Percentiles rank a stretch among this genome's conserved stretches.
Conservation (phyloP, 2,888 invertebrate genomes). For the Erebia aethiops region DNA sequence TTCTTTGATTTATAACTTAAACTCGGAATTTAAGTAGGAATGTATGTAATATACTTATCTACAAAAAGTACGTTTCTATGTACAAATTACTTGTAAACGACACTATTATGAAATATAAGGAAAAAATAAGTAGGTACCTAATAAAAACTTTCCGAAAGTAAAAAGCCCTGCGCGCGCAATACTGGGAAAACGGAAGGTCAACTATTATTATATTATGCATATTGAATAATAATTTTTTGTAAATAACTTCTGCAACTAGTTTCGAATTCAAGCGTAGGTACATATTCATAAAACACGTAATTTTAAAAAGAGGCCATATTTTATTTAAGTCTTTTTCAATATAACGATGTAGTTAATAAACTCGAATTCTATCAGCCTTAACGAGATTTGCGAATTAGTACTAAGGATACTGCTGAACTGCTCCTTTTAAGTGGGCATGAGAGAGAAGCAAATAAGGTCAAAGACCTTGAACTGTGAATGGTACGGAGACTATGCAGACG, state of each 20-base stretch:
- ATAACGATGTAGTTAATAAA: no score
- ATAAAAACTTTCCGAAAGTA: conserved; percentile 2
- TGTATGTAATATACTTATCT: conserved; percentile 47
- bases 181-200: neutral
- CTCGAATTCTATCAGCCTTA: no score
- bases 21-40: conserved; percentile 46
- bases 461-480: conserved; percentile 4
- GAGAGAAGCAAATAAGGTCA: neutral
- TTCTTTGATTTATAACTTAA: conserved; percentile 70
- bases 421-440: neutral
- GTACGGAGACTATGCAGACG: neutral
- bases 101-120: neutral
- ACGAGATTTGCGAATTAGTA: no score
- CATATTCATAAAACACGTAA: no score
- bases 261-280: neutral
- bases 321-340: no score
- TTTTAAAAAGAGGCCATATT: no score
- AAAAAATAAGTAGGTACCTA: conserved; percentile 1
- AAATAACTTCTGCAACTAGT: neutral
- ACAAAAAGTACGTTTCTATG: conserved; percentile 18
- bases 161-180: neutral
- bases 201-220: neutral
- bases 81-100: conserved; percentile 21
- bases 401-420: neutral
- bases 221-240: neutral